phyloP scores from a whole-genome alignment of 2,888 invertebrate species.

The Sinotaia quadrata region DNA sequence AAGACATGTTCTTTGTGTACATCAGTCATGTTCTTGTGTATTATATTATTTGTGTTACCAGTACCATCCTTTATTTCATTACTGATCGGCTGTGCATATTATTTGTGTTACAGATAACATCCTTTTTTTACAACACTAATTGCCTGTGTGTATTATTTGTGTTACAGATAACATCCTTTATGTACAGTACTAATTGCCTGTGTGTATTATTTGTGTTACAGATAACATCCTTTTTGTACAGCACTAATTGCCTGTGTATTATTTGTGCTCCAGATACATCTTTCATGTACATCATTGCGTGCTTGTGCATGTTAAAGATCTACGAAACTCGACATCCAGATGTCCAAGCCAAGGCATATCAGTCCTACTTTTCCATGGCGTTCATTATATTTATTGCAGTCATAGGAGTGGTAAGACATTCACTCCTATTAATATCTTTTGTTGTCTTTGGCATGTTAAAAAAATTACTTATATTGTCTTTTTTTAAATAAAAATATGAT shows the following conservation, averaged over 20 bases:
- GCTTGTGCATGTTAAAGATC: slow-evolving; percentile 87
- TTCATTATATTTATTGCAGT: slow-evolving; percentile 81
- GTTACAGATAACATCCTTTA: background rate
- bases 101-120: too few species aligned
- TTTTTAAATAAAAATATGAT: too few species aligned
- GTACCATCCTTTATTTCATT: too few species aligned
- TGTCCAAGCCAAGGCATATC: slow-evolving; percentile 81
- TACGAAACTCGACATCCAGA: slow-evolving; percentile 92
- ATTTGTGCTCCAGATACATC: slow-evolving; percentile 82
- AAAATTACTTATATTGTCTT: too few species aligned
- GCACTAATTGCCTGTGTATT: background rate
- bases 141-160: background rate
- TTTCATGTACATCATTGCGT: slow-evolving; percentile 93
- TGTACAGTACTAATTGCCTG: background rate
- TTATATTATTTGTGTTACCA: too few species aligned
- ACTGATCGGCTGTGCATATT: too few species aligned
- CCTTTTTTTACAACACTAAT: background rate
- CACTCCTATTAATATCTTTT: too few species aligned
- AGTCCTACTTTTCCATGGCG: slow-evolving; percentile 78
- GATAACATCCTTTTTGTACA: background rate
- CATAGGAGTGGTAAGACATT: slow-evolving; percentile 80
- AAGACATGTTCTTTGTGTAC: too few species aligned
- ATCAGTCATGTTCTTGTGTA: too few species aligned
- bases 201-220: background rate
- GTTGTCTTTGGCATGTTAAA: too few species aligned